Evolutionary conservation across 2,113 vertebrate genomes (phyloP), one percentile per base, ranked within the genome.

Genomic region (Maccullochella peelii): DNA sequence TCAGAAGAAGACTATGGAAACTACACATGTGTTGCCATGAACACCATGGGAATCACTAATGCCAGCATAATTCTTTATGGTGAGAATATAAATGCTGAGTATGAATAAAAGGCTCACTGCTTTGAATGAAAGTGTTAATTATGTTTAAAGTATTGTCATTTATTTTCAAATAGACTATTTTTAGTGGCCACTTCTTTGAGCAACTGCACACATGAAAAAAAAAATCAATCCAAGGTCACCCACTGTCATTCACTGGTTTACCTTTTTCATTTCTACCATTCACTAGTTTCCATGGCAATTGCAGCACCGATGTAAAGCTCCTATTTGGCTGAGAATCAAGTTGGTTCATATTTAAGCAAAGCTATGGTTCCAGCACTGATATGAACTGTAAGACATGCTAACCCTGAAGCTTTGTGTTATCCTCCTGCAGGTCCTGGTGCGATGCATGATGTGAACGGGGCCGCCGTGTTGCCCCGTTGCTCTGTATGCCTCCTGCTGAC

Each of bases 1-100:
- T 99, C 98, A 0, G 98, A 99, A 93, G 98, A 98, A 85, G 98
- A 99, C 93, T 99, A 99, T 0, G 98, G 98, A n/a, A 99, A 99
- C 94, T 99, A 99, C 75, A 99, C 98, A 0, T 99, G 98, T 0
- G 97, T 99, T 86, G 98, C 98, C 58, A 96, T 95, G 2, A 99
- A 99, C 94, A 95, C 93, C 82, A 96, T 99, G 95, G 98, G 98
- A 36, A 97, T 97, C 88, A 98, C 96, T 87, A 99, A 99, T 0
- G 97, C 98, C 93, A 99, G 98, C 95, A 98, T 99, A 93, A 97
- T 98, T 86, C 94, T 99, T 82, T 99, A 98, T 2, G 97, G 98
- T 99, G 90, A 94, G 94, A 52, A 59, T 1, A 33, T 1, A 12
- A 8, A 61, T 16, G 21, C 36, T 52, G 8, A 27, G 33, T 63